Evolutionary conservation across 2,797 vertebrate species (phyloP).

Genomic region (Pteronotus mesoamericanus): DNA sequence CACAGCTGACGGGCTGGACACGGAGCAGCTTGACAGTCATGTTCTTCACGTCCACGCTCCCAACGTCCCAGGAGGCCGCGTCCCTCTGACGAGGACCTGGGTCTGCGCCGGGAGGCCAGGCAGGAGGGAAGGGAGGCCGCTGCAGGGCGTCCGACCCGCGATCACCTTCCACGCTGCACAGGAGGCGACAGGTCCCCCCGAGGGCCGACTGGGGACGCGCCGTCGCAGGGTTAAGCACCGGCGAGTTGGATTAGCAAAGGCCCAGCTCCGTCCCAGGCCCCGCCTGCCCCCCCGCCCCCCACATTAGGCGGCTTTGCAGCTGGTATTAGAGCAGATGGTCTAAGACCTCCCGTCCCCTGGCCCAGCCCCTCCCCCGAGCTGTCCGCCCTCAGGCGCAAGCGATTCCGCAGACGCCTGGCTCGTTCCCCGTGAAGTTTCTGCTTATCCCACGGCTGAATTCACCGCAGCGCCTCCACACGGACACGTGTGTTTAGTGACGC

Average conservation of each 20-base stretch:
- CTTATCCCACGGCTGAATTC: background rate
- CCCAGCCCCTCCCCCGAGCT: slow-evolving; percentile 53
- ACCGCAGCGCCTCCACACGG: background rate
- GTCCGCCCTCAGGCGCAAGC: slow-evolving; percentile 70
- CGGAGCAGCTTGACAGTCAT: no score
- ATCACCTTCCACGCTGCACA: slow-evolving; percentile 85
- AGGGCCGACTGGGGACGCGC: slow-evolving; percentile 95
- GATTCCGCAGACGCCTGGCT: slow-evolving; percentile 71
- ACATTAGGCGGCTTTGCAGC: slow-evolving; percentile 51
- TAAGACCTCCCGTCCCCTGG: background rate
- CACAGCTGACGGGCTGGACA: background rate
- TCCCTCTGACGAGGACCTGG: background rate
- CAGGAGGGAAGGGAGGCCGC: slow-evolving; percentile 26
- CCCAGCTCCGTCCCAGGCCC: slow-evolving; percentile 94
- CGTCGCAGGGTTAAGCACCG: slow-evolving; percentile 94
- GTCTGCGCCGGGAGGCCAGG: background rate
- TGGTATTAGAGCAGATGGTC: slow-evolving; percentile 38
- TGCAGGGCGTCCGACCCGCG: no score
- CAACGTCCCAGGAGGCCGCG: background rate
- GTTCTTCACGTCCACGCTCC: background rate
- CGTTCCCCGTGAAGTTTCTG: slow-evolving; percentile 53
- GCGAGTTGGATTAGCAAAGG: slow-evolving; percentile 93
- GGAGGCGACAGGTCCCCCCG: slow-evolving; percentile 91
- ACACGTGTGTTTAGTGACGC: background rate
- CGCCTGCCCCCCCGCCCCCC: slow-evolving; percentile 75